Base-by-base conservation (phyloP, 2,888 invertebrate species). In the Drosophila setosimentum region DNA sequence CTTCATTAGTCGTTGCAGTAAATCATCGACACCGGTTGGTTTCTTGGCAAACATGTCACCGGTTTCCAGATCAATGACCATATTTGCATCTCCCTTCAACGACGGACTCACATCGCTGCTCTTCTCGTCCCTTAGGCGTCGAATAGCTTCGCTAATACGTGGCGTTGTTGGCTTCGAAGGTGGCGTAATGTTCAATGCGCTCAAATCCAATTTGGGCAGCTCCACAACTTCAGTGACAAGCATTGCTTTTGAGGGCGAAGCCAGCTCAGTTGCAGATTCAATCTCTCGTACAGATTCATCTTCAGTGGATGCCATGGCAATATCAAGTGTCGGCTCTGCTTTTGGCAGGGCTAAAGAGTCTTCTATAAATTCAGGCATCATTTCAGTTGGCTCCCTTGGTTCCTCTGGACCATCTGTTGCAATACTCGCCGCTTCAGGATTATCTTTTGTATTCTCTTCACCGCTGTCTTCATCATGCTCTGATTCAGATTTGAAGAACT, bases 401-500 rank as follows among this genome's bases (percentile, higher is more conserved):
- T 32, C 16, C 13, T 63, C 45, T 11, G 4, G 32, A 27, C 6
- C 21, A 5, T 48, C 45, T 16, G 18, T 11, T 11, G 29, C 40
- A 1, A 33, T 29, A 55, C 73, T 66, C 10, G 58, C 24, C 18
- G 61, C 55, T 6, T 54, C 73, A 3, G 51, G 6, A 53, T 78
- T 82, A 27, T 78, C 77, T n/a, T 69, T 54, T 8, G 58, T 60
- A 27, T 60, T 58, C 3, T 70, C 66, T 1, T 78, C 63, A 7
- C 72, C 58, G 18, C 61, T 73, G n/a, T 87, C 80, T n/a, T 92
- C 91, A 58, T 92, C 91, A 59, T 82, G 81, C 60, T 91, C 89
- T 0, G 92, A 83, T 70, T 96, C 96, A 80, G 96, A 96, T 93
- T 96, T 96, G 83, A 96, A 97, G 88, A 97, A 95, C 83, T 95